Evolutionary conservation across 2,113 vertebrate species (phyloP).

Genomic region (Phaethon lepturus): DNA sequence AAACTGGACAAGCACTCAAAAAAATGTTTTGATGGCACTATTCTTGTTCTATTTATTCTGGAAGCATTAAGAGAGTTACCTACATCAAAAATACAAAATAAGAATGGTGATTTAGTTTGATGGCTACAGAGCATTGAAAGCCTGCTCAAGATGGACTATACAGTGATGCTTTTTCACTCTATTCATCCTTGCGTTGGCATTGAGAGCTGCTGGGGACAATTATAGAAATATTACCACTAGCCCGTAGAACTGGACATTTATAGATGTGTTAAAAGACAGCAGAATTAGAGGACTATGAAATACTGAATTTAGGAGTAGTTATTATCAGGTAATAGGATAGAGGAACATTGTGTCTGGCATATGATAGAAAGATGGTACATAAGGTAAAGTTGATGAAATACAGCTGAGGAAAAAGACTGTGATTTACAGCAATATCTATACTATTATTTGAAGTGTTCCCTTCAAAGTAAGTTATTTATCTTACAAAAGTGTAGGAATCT

Average conservation of each 20-base stretch:
- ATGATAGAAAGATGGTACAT: background rate
- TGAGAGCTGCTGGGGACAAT: background rate
- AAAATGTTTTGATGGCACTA: background rate
- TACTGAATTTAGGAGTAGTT: background rate
- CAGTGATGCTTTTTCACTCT: background rate
- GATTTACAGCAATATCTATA: constrained; percentile 33
- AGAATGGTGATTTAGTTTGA: background rate
- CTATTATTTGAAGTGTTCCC: constrained; percentile 43
- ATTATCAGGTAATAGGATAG: background rate
- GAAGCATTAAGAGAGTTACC: background rate
- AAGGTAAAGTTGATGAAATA: constrained; percentile 7
- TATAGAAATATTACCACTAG: background rate
- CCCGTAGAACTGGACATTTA: background rate
- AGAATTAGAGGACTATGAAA: constrained; percentile 5
- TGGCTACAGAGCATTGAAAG: background rate
- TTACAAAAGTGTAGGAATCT: constrained; percentile 21
- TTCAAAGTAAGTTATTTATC: constrained; percentile 45
- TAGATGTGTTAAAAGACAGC: background rate
- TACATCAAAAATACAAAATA: background rate
- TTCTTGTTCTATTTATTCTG: background rate
- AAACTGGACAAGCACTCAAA: background rate
- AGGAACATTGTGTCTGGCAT: background rate
- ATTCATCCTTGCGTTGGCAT: background rate
- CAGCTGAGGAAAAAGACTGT: background rate
- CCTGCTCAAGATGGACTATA: background rate